Conservation (phyloP, 2,888 invertebrate genomes). For the Pseudoips prasinana region DNA sequence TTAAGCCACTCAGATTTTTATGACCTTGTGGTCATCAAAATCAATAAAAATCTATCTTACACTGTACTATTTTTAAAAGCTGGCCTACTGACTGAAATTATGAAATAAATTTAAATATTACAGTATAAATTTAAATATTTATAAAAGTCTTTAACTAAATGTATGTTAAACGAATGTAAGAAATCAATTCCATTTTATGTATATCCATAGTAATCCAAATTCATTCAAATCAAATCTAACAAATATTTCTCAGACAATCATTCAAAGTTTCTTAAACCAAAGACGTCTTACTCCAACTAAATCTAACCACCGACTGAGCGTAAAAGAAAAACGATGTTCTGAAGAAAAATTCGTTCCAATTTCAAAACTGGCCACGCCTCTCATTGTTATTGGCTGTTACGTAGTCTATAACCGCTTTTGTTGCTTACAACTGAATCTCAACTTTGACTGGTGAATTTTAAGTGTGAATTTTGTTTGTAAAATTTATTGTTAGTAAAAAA, state of each 20-base stretch:
- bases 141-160: no score
- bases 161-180: no score
- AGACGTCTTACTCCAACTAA: conserved; percentile 22
- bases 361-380: conserved; percentile 75
- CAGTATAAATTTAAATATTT: no score
- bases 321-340: conserved; percentile 53
- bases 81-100: no score
- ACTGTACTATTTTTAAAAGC: no score
- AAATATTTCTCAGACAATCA: background rate
- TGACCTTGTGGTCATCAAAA: no score
- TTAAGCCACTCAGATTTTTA: no score
- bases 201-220: no score
- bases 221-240: conserved; percentile 7
- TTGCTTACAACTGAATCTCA: conserved; percentile 7
- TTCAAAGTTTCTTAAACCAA: background rate
- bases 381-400: conserved; percentile 66
- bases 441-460: background rate
- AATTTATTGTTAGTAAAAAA: conserved; percentile 22
- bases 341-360: conserved; percentile 70
- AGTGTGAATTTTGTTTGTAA: conserved; percentile 11
- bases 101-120: no score
- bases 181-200: no score
- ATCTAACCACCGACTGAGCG: conserved; percentile 44
- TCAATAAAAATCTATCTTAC: no score
- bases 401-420: conserved; percentile 35